Conservation (phyloP, 1,140 invertebrate genomes). For the Wiebesia pumilae region DNA sequence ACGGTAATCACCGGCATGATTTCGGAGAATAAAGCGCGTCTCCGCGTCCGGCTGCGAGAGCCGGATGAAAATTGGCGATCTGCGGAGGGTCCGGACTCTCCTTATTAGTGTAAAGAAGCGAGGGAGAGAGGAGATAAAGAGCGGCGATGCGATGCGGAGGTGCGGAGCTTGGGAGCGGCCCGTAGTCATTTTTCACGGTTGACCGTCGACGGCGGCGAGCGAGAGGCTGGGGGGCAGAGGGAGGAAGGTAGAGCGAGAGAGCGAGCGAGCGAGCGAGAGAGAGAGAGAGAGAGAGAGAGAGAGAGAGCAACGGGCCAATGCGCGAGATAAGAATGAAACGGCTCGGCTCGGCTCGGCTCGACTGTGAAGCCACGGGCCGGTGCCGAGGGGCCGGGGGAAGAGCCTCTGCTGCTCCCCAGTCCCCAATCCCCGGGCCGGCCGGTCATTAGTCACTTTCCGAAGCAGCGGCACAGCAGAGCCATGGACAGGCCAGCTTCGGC, state of each 20-base stretch:
- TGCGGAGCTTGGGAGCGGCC: constrained; percentile 73
- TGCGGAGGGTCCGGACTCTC: constrained; percentile 51
- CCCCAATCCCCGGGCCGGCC: constrained; percentile 63
- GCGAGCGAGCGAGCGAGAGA: constrained; percentile 53
- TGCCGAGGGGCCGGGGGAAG: constrained; percentile 6
- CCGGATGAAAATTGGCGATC: constrained; percentile 50
- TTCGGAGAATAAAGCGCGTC: constrained; percentile 45
- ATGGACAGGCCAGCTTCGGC: constrained; percentile 62
- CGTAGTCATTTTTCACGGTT: constrained; percentile 73
- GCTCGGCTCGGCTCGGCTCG: constrained; percentile 51
- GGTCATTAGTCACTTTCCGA: constrained; percentile 76
- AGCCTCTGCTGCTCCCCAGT: not conserved
- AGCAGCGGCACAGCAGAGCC: constrained; percentile 66
- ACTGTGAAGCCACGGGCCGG: constrained; percentile 55
- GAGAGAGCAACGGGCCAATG: constrained; percentile 54
- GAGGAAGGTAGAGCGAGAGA: not conserved
- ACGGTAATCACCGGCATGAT: constrained; percentile 32
- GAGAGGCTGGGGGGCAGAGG: no score
- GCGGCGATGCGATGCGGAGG: constrained; percentile 41
- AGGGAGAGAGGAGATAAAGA: constrained; percentile 29
- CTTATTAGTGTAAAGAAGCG: constrained; percentile 51
- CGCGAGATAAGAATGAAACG: constrained; percentile 76
- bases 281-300: not conserved
- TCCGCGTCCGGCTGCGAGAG: constrained; percentile 18
- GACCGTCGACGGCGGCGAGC: constrained; percentile 74